Conservation (phyloP, 92 coral and sea anemone species). For the Scolanthus callimorphus region DNA sequence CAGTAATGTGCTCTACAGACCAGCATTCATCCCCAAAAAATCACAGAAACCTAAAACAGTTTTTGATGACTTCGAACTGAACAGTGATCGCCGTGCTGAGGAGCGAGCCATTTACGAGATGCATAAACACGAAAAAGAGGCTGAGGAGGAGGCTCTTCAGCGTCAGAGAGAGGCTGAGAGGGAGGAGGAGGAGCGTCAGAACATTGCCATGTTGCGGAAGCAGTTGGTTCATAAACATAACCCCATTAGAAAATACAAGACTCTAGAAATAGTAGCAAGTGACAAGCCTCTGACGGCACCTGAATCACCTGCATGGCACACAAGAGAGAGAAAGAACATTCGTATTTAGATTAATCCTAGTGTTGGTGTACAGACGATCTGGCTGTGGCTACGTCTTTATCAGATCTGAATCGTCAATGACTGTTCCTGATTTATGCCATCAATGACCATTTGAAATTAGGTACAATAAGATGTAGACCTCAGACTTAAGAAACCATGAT, state of each 20-base stretch:
- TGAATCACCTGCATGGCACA: constrained; percentile 81
- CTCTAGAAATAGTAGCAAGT: constrained; percentile 62
- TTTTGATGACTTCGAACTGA: constrained; percentile 76
- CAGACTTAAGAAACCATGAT: too few relatives aligned
- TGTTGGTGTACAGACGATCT: too few relatives aligned
- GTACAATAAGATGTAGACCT: too few relatives aligned
- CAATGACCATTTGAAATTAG: too few relatives aligned
- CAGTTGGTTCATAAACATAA: constrained; percentile 91
- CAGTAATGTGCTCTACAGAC: constrained; percentile 67
- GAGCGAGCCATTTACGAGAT: constrained; percentile 74
- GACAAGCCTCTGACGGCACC: constrained; percentile 75
- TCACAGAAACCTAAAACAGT: constrained; percentile 74
- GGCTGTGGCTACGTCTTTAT: too few relatives aligned
- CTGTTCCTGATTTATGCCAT: too few relatives aligned
- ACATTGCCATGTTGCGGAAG: constrained; percentile 58
- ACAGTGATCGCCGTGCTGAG: constrained; percentile 78
- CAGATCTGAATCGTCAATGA: too few relatives aligned
- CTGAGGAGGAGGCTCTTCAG: constrained; percentile 46
- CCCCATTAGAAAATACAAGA: constrained; percentile 77
- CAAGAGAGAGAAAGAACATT: constrained; percentile 54
- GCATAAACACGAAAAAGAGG: constrained; percentile 68
- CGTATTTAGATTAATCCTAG: constrained; percentile 40
- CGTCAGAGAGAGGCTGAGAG: constrained; percentile 60
- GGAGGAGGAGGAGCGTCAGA: constrained; percentile 68
- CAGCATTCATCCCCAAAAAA: constrained; percentile 89